Percentiles rank a stretch among this genome's conserved stretches.
These are phyloP conservation scores for Muntiacus muntjak DNA, from an alignment of 2,113 vertebrate genomes.

Conservation along the genomic window DNA sequence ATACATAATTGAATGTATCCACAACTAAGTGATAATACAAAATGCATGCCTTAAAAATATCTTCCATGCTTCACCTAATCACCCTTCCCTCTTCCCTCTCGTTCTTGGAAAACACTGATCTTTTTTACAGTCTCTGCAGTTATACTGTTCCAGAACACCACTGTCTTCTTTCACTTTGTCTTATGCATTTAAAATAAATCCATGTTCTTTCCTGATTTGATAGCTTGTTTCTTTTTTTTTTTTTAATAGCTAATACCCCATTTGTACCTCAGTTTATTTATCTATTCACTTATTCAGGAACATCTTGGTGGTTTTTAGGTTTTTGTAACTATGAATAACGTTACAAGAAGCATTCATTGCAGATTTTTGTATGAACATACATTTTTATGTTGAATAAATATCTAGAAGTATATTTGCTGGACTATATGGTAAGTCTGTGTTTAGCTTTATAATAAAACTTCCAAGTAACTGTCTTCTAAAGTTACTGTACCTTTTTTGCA, in stretches of 20 bases:
- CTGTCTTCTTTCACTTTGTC: not conserved
- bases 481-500: not conserved
- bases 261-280: not conserved
- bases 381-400: constrained; percentile 23
- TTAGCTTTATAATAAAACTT: not conserved
- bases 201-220: not conserved
- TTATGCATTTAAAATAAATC: not conserved
- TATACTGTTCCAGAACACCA: not conserved
- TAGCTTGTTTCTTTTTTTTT: not conserved
- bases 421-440: not conserved
- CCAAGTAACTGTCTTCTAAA: not conserved
- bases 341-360: not conserved
- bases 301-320: not conserved
- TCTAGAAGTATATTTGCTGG: not conserved
- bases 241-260: not conserved
- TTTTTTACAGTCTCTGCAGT: not conserved
- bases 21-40: not conserved
- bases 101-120: not conserved
- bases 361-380: not conserved
- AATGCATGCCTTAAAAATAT: not conserved
- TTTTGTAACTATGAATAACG: not conserved
- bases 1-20: not conserved
- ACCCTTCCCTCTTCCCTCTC: not conserved
- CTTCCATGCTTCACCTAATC: not conserved
- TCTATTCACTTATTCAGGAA: not conserved